Evolutionary conservation across 2,797 vertebrate species (phyloP).

Genomic region (Acanthurus leucopareius): DNA sequence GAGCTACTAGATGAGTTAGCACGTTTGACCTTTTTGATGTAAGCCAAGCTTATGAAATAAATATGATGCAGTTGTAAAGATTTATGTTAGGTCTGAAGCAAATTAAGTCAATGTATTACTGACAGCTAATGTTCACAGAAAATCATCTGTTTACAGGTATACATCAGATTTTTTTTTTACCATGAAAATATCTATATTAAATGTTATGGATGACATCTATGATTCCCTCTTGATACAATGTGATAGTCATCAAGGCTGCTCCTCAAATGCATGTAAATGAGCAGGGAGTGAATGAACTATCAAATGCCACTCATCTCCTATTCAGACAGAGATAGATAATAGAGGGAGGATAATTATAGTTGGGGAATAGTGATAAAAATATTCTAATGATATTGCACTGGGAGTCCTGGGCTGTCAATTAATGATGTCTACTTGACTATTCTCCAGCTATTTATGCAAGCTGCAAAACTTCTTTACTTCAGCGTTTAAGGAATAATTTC

Average conservation of each 20-base stretch:
- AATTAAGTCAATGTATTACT: constrained; percentile 36
- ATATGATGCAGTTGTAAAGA: constrained; percentile 28
- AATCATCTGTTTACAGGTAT: constrained; percentile 26
- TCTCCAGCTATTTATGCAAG: constrained; percentile 72
- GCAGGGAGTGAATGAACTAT: constrained; percentile 76
- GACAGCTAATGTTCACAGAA: constrained; percentile 35
- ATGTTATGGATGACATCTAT: constrained; percentile 49
- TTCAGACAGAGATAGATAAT: constrained; percentile 79
- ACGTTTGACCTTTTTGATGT: constrained; percentile 54
- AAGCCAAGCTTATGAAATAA: constrained; percentile 31
- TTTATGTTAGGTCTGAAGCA: constrained; percentile 20
- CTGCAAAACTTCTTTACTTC: constrained; percentile 57
- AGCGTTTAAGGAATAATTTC: constrained; percentile 57
- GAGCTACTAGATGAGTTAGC: constrained; percentile 38
- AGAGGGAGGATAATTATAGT: constrained; percentile 76
- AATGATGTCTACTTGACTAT: constrained; percentile 72
- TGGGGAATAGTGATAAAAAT: constrained; percentile 72
- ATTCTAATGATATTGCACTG: constrained; percentile 76
- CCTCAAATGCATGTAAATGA: constrained; percentile 78
- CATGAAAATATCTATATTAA: constrained; percentile 53
- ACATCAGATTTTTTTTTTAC: constrained; percentile 38
- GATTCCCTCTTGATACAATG: constrained; percentile 57
- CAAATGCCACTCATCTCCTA: constrained; percentile 79
- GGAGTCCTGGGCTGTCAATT: constrained; percentile 76
- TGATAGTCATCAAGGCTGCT: constrained; percentile 66